Evolutionary conservation across 2,797 vertebrate genomes (phyloP).

Genomic region (Vespertilio murinus): DNA sequence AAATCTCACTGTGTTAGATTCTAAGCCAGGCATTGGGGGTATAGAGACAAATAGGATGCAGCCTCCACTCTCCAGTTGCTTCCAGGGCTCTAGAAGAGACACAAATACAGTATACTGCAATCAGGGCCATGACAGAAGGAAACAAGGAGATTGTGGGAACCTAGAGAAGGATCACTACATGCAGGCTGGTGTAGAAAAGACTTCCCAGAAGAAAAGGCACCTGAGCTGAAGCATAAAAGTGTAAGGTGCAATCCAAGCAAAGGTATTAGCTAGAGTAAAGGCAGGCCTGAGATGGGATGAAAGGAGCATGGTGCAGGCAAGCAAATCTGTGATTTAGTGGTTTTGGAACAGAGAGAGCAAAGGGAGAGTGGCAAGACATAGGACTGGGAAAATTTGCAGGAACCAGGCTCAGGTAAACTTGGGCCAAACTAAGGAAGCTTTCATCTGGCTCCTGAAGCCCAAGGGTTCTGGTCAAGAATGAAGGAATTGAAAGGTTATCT

Average conservation of each 20-base stretch:
- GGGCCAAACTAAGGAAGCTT: background rate
- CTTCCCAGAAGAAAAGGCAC: background rate
- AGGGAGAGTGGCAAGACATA: background rate
- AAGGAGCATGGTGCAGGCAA: background rate
- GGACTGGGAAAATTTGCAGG: background rate
- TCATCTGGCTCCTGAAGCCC: background rate
- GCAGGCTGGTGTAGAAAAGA: background rate
- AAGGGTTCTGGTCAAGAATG: conserved; percentile 3
- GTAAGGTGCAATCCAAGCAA: background rate
- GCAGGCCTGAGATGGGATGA: background rate
- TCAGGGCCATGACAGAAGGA: background rate
- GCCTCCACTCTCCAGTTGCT: background rate
- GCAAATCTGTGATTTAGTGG: background rate
- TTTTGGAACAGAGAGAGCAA: background rate
- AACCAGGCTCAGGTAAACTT: background rate
- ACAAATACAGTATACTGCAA: background rate
- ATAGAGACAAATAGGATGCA: conserved; percentile 9
- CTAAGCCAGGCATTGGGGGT: background rate
- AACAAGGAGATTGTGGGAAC: background rate
- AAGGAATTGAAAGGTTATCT: too few relatives aligned
- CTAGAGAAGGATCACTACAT: background rate
- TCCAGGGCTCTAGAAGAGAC: background rate
- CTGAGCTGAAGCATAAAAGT: background rate
- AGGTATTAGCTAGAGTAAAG: background rate
- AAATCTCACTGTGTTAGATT: background rate